Evolutionary conservation across 2,888 invertebrate genomes (phyloP).

Genomic region (Marasmarcha lunaedactyla): DNA sequence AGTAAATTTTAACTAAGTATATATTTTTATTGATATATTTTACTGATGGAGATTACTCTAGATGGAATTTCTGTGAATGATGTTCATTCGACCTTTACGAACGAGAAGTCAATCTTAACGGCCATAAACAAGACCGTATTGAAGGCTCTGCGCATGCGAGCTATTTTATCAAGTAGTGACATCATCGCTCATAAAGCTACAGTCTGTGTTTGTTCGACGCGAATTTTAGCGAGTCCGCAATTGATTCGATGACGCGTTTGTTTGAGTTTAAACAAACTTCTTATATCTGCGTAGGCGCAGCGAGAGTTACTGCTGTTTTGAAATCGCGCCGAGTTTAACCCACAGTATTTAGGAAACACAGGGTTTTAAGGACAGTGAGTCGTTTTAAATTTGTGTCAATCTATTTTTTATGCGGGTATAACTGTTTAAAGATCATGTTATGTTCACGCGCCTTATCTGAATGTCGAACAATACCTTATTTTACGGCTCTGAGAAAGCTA

Average conservation of each 20-base stretch:
- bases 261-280: neutral
- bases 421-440: no score
- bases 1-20: neutral
- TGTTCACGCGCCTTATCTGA: no score
- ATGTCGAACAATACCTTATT: no score
- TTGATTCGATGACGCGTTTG: neutral
- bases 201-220: neutral
- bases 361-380: no score
- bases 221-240: conserved; percentile 1
- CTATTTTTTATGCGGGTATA: no score
- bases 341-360: no score
- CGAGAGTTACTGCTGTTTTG: neutral
- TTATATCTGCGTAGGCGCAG: neutral
- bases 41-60: no score
- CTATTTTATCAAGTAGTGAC: conserved; percentile 11
- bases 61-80: no score
- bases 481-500: no score
- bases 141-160: conserved; percentile 1
- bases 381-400: no score
- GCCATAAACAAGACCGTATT: neutral
- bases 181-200: conserved; percentile 7
- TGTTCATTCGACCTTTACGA: neutral
- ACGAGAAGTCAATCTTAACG: neutral
- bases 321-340: no score
- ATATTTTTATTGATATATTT: no score